Evolutionary conservation across 1,140 invertebrate genomes (phyloP).

Genomic region (Antheraea mylitta): DNA sequence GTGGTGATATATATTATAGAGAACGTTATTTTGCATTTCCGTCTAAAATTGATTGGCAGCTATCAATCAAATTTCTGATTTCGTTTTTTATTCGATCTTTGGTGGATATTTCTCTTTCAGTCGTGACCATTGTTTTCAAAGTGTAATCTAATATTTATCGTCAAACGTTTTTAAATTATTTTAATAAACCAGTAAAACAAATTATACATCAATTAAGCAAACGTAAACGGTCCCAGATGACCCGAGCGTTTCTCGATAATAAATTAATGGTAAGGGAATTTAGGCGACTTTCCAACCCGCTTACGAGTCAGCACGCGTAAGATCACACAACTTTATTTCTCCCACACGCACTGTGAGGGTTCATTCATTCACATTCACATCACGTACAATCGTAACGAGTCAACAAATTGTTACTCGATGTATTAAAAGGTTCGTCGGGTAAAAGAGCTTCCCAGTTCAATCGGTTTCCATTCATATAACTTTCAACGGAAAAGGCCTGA

Average conservation of each 20-base stretch:
- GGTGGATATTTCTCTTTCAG: too few species aligned
- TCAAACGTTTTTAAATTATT: too few species aligned
- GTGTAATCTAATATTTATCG: too few species aligned
- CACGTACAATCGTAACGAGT: constrained; percentile 7
- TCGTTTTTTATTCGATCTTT: too few species aligned
- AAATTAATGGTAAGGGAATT: neutral
- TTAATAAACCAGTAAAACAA: too few species aligned
- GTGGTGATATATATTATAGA: too few species aligned
- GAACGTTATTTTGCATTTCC: too few species aligned
- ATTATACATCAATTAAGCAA: too few species aligned
- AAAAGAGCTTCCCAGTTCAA: constrained; percentile 8
- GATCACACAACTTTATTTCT: neutral
- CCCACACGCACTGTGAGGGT: neutral
- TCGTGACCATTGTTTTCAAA: too few species aligned
- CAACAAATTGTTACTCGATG: constrained; percentile 9
- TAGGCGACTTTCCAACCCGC: neutral
- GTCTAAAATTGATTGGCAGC: too few species aligned
- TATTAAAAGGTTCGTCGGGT: neutral
- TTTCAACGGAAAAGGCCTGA: neutral
- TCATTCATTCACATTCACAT: neutral
- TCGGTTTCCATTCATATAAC: neutral
- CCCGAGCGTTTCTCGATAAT: neutral
- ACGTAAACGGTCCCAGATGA: too few species aligned
- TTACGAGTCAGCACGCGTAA: neutral
- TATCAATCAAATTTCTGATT: too few species aligned